Evolutionary conservation across 2,113 vertebrate genomes (phyloP).

Genomic region (Rissa tridactyla): DNA sequence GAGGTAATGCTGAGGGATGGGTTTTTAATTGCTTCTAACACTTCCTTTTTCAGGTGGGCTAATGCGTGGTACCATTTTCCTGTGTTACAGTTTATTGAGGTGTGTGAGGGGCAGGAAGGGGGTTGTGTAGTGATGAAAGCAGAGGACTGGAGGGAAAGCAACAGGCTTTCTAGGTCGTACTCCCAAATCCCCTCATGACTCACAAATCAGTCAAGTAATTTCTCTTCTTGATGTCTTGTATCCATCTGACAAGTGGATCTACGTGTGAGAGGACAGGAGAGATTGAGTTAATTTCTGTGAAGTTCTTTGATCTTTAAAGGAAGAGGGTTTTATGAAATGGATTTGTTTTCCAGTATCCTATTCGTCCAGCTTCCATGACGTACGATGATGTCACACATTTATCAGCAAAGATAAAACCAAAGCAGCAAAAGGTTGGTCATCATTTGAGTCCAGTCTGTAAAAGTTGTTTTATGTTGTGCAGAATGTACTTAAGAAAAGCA

Average conservation of each 20-base stretch:
- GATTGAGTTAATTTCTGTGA: neutral
- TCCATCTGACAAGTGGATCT: neutral
- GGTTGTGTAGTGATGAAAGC: neutral
- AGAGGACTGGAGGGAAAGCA: neutral
- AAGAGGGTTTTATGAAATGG: neutral
- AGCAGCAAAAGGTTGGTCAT: slow-evolving; percentile 89
- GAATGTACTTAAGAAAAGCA: neutral
- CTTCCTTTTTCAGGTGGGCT: neutral
- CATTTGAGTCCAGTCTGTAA: neutral
- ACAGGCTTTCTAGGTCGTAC: neutral
- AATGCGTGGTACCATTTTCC: neutral
- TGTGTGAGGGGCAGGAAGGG: neutral
- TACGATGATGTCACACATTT: slow-evolving; percentile 90
- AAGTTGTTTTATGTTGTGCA: neutral
- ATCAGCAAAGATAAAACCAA: slow-evolving; percentile 93
- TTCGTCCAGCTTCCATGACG: slow-evolving; percentile 90
- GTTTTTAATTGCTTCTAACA: neutral
- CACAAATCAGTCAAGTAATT: neutral
- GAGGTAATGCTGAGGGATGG: neutral
- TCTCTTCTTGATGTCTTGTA: neutral
- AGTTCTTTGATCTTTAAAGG: neutral
- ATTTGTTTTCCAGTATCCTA: slow-evolving; percentile 84
- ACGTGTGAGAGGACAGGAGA: neutral
- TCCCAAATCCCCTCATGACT: neutral
- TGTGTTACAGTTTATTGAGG: neutral